phyloP scores from a whole-genome alignment of 2,888 invertebrate genomes.

The Agrilus cyanescens region DNA sequence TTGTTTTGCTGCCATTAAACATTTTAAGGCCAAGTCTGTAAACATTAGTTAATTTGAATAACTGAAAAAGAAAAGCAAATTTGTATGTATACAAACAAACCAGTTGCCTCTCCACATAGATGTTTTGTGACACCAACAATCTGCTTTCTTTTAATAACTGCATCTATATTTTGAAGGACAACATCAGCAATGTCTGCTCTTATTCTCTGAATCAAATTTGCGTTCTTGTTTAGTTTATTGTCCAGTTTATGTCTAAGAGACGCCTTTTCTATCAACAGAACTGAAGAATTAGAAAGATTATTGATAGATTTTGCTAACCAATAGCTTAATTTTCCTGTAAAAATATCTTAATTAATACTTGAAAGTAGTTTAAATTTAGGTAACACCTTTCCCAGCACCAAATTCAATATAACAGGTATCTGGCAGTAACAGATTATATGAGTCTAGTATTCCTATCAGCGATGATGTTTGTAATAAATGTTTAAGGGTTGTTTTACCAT shows the following conservation, averaged over 20 bases:
- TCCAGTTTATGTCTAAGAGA: constrained; percentile 74
- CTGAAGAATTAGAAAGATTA: constrained; percentile 37
- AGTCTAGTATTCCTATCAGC: constrained; percentile 56
- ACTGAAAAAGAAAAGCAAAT: constrained; percentile 3
- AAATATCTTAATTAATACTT: constrained; percentile 1
- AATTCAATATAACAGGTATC: constrained; percentile 71
- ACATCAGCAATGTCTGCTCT: constrained; percentile 76
- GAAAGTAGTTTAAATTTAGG: background rate
- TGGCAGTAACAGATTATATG: constrained; percentile 44
- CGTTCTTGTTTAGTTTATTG: constrained; percentile 41
- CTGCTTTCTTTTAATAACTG: constrained; percentile 33
- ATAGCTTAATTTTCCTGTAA: constrained; percentile 61
- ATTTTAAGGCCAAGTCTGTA: constrained; percentile 61
- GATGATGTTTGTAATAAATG: constrained; percentile 72
- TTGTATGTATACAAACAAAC: constrained; percentile 31
- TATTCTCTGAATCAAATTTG: constrained; percentile 15
- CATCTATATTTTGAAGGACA: constrained; percentile 43
- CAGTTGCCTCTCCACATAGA: constrained; percentile 80
- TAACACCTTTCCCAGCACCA: constrained; percentile 76
- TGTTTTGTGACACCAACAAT: constrained; percentile 78
- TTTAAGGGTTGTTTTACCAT: constrained; percentile 51
- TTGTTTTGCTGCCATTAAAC: constrained; percentile 41
- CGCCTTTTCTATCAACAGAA: constrained; percentile 67
- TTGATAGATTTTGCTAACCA: constrained; percentile 57
- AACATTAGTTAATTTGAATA: constrained; percentile 8